Conservation (phyloP, 2,888 invertebrate genomes). For the Schrankia costaestrigalis region DNA sequence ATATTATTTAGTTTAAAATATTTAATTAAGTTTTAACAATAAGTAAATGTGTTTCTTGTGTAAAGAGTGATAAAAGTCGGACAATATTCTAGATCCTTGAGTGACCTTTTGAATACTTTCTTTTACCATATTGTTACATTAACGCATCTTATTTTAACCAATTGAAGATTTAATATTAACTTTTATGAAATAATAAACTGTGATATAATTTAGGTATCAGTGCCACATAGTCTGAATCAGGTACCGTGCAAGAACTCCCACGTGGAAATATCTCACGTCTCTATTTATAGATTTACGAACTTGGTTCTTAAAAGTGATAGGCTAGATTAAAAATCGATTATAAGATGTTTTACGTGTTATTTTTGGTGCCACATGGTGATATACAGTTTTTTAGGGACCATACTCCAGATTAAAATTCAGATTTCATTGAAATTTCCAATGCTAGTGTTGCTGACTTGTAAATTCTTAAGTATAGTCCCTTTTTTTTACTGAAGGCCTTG, state of each 20-base stretch:
- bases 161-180: conserved; percentile 42
- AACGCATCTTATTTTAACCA: conserved; percentile 40
- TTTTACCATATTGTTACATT: conserved; percentile 73
- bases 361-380: conserved; percentile 2
- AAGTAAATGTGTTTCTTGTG: conserved; percentile 63
- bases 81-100: conserved; percentile 70
- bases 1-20: conserved; percentile 52
- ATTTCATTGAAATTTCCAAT: too few species aligned
- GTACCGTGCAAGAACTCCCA: conserved; percentile 74
- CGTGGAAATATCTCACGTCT: conserved; percentile 77
- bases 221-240: conserved; percentile 66
- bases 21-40: conserved; percentile 54
- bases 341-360: conserved; percentile 2
- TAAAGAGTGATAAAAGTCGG: conserved; percentile 58
- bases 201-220: conserved; percentile 66
- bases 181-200: conserved; percentile 50
- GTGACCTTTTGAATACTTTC: conserved; percentile 76
- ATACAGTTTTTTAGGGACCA: neutral
- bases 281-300: conserved; percentile 74
- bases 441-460: too few species aligned
- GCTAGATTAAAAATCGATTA: conserved; percentile 43
- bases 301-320: conserved; percentile 65
- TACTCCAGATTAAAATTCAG: too few species aligned
- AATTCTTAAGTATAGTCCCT: too few species aligned
- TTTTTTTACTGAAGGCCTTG: too few species aligned